A percentile compares a stretch with the other conserved stretches of the same genome.
phyloP scores from a whole-genome alignment of 2,888 invertebrate genomes.

The Monopis laevigella region DNA sequence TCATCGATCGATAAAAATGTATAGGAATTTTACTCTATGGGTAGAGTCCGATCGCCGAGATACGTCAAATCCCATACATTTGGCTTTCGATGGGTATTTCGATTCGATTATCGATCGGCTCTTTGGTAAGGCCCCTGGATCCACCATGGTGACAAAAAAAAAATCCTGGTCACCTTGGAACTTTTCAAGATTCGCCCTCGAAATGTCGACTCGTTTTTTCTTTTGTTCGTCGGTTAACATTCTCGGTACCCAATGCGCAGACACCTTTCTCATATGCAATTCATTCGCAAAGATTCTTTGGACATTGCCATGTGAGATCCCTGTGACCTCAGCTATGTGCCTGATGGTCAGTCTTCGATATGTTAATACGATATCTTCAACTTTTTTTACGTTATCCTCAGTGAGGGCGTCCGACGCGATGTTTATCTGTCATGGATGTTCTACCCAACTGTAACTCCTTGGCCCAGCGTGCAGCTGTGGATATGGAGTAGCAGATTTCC shows the following conservation, averaged over 20 bases:
- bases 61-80: no score
- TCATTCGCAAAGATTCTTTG: slow-evolving; percentile 17
- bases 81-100: no score
- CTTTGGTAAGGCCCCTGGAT: no score
- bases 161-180: no score
- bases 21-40: no score
- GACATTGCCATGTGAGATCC: slow-evolving; percentile 20
- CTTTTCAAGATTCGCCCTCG: no score
- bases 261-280: slow-evolving; percentile 19
- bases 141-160: neutral
- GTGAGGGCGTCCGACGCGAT: slow-evolving; percentile 17
- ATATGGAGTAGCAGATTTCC: no score
- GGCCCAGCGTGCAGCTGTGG: no score
- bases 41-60: no score
- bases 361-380: slow-evolving; percentile 18
- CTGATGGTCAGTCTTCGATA: slow-evolving; percentile 20
- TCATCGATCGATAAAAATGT: no score
- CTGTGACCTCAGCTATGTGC: slow-evolving; percentile 19
- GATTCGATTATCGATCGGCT: no score
- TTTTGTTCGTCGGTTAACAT: slow-evolving; percentile 21
- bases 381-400: slow-evolving; percentile 19
- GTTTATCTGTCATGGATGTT: slow-evolving; percentile 3
- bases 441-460: no score
- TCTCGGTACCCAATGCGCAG: slow-evolving; percentile 22
- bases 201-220: slow-evolving; percentile 14